Conservation (phyloP, 2,113 vertebrate genomes). For the Psammodynastes pulverulentus region DNA sequence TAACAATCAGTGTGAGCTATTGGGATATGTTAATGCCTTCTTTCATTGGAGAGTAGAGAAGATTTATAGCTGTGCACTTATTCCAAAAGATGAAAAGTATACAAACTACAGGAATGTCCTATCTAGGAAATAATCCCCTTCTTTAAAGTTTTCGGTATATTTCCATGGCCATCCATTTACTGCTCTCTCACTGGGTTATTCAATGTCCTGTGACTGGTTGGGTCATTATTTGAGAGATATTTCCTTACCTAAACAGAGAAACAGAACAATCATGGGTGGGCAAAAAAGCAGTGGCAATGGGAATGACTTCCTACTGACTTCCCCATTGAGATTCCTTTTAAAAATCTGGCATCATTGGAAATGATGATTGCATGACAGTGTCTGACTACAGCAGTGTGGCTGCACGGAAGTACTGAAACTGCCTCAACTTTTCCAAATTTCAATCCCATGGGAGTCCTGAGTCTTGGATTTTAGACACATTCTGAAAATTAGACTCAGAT, state of each 20-base stretch:
- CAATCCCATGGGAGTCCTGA: neutral
- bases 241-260: neutral
- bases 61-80: conserved; percentile 11
- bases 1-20: neutral
- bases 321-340: neutral
- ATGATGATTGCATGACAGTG: neutral
- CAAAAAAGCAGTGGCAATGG: neutral
- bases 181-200: neutral
- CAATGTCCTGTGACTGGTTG: neutral
- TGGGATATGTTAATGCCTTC: conserved; percentile 16
- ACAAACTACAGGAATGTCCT: conserved; percentile 5
- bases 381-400: neutral
- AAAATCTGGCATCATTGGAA: neutral
- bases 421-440: neutral
- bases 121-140: neutral
- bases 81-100: conserved; percentile 18
- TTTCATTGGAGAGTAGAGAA: conserved; percentile 10
- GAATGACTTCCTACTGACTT: neutral
- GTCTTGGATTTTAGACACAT: neutral
- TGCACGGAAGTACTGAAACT: neutral
- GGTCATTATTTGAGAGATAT: neutral
- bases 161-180: neutral
- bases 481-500: neutral
- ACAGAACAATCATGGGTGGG: neutral
- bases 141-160: neutral